Evolutionary conservation across 2,888 invertebrate species (phyloP).

Genomic region (Lissonota sp.): DNA sequence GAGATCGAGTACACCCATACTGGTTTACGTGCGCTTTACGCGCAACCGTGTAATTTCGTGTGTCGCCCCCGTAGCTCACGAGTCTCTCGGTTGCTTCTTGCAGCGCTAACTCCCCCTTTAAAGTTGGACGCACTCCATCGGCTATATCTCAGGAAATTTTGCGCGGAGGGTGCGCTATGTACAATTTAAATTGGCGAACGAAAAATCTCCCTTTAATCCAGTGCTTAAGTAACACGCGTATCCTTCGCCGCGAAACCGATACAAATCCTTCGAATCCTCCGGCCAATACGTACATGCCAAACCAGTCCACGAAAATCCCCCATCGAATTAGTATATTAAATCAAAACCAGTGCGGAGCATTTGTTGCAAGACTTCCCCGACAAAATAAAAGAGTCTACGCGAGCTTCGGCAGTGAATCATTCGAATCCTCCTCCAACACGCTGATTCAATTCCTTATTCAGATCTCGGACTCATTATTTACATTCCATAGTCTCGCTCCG

Average conservation of each 20-base stretch:
- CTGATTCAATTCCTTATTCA: constrained; percentile 16
- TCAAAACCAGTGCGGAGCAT: constrained; percentile 27
- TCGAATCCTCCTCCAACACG: constrained; percentile 10
- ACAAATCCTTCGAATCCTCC: constrained; percentile 42
- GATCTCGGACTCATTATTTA: constrained; percentile 39
- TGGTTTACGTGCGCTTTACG: constrained; percentile 12
- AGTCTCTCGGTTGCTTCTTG: constrained; percentile 5
- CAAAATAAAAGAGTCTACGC: background rate
- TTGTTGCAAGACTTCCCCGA: constrained; percentile 25
- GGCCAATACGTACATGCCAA: constrained; percentile 14
- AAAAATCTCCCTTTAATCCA: constrained; percentile 50
- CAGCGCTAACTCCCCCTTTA: constrained; percentile 17
- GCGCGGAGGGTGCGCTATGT: constrained; percentile 14
- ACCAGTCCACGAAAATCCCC: constrained; percentile 38
- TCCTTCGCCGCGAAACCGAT: constrained; percentile 4
- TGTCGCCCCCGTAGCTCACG: constrained; percentile 22
- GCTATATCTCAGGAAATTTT: constrained; percentile 35
- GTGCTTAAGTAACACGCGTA: constrained; percentile 36
- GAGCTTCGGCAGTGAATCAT: constrained; percentile 30
- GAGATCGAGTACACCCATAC: constrained; percentile 67
- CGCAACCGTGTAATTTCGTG: constrained; percentile 20
- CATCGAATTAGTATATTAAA: constrained; percentile 55
- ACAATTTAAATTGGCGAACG: constrained; percentile 44
- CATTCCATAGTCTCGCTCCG: background rate
- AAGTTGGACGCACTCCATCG: constrained; percentile 19